These are phyloP conservation scores for Hermetia illucens DNA, from an alignment of 1,140 invertebrate species.

Conservation along the genomic window DNA sequence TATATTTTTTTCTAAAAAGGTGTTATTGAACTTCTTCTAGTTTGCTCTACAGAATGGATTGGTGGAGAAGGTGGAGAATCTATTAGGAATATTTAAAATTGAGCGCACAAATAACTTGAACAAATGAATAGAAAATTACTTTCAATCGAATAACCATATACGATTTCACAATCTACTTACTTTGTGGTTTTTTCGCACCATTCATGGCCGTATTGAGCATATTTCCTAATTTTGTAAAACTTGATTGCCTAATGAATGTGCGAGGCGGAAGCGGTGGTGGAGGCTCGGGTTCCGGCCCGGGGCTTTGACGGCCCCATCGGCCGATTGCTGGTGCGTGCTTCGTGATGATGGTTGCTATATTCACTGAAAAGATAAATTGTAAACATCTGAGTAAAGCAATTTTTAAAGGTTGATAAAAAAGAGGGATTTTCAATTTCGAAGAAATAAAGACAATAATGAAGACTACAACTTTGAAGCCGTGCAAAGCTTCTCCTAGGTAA, in stretches of 20 bases:
- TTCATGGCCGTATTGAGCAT: slow-evolving; percentile 49
- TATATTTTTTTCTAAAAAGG: no score
- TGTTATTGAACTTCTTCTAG: no score
- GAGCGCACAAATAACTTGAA: no score
- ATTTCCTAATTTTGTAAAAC: slow-evolving; percentile 48
- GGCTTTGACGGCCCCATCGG: slow-evolving; percentile 26
- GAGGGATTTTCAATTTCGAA: no score
- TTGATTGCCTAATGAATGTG: slow-evolving; percentile 46
- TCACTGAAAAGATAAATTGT: background rate
- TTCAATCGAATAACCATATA: slow-evolving; percentile 10
- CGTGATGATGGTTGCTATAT: background rate
- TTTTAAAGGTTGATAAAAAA: no score
- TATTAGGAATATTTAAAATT: no score
- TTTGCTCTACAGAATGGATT: no score
- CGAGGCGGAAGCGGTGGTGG: slow-evolving; percentile 29
- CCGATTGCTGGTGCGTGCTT: slow-evolving; percentile 5
- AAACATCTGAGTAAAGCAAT: no score
- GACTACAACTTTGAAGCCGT: no score
- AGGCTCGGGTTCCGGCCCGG: slow-evolving; percentile 17
- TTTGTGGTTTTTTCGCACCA: slow-evolving; percentile 24
- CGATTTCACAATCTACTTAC: slow-evolving; percentile 16
- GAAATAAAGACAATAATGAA: no score
- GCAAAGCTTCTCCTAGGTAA: no score
- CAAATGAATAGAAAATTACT: slow-evolving; percentile 14
- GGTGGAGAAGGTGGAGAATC: no score